phyloP scores from a whole-genome alignment of 2,888 invertebrate species.

The Zaprionus lineosus region DNA sequence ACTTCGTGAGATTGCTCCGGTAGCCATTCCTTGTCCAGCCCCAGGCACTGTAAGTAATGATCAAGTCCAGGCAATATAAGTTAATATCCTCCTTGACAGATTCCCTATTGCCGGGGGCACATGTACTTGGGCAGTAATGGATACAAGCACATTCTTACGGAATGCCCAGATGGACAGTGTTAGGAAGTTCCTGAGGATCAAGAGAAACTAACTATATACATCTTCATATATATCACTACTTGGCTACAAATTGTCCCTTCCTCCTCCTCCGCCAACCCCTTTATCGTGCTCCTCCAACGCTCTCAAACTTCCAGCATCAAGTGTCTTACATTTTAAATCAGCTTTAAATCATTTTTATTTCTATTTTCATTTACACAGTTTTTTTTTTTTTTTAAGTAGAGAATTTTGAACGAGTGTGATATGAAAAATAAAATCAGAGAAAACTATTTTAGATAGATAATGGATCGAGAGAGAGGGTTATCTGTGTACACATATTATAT shows the following conservation, averaged over 20 bases:
- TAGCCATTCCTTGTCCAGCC: conserved; percentile 82
- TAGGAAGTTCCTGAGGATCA: conserved; percentile 38
- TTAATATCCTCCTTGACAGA: conserved; percentile 48
- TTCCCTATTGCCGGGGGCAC: conserved; percentile 82
- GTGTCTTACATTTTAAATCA: conserved; percentile 45
- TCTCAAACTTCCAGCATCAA: conserved; percentile 53
- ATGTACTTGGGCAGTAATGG: conserved; percentile 83
- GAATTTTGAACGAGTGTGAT: conserved; percentile 63
- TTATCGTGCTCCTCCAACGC: not conserved
- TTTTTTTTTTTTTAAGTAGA: conserved; percentile 4
- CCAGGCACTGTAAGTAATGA: conserved; percentile 79
- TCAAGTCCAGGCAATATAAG: no score
- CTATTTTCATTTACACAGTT: not conserved
- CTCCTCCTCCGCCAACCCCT: not conserved
- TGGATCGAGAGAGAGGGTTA: conserved; percentile 18
- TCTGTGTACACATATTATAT: conserved; percentile 9
- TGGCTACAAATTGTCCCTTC: conserved; percentile 1
- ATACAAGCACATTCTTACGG: conserved; percentile 81
- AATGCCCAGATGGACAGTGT: conserved; percentile 80
- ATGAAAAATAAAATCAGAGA: conserved; percentile 52
- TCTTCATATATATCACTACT: no score
- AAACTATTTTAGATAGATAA: conserved; percentile 64
- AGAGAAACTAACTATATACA: conserved; percentile 1
- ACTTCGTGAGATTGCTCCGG: conserved; percentile 82
- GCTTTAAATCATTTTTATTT: not conserved